These are phyloP conservation scores for Arge pagana DNA, from an alignment of 2,888 invertebrate species.

Conservation along the genomic window DNA sequence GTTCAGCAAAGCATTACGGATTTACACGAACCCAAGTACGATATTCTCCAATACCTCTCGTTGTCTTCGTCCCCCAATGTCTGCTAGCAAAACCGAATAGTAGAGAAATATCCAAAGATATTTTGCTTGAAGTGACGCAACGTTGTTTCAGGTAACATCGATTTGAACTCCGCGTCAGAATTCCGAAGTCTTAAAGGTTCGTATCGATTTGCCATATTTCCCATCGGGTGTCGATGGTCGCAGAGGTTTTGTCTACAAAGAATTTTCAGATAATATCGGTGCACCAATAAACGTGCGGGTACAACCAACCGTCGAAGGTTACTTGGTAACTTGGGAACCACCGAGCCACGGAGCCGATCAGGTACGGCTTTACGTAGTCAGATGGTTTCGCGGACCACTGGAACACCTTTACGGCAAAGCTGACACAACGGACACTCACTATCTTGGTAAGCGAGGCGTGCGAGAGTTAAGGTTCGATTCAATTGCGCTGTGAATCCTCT, in stretches of 20 bases:
- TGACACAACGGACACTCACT: constrained; percentile 73
- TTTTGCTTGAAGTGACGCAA: too few relatives aligned
- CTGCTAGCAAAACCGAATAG: too few relatives aligned
- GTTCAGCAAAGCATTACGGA: constrained; percentile 82
- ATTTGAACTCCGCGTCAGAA: constrained; percentile 48
- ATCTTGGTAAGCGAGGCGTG: constrained; percentile 59
- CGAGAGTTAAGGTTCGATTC: too few relatives aligned
- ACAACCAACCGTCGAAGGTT: constrained; percentile 73
- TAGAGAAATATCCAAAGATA: too few relatives aligned
- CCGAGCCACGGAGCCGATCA: constrained; percentile 65
- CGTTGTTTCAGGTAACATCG: constrained; percentile 37
- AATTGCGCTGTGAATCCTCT: too few relatives aligned
- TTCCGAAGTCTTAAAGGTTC: constrained; percentile 45
- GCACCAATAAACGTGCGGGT: constrained; percentile 74
- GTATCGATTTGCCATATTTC: too few relatives aligned
- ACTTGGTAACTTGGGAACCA: constrained; percentile 75
- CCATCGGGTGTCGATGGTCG: too few relatives aligned
- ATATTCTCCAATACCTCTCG: not conserved
- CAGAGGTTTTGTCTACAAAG: constrained; percentile 23
- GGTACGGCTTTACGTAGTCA: constrained; percentile 68
- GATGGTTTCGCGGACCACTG: constrained; percentile 70
- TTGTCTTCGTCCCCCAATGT: too few relatives aligned
- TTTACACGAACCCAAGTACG: constrained; percentile 67
- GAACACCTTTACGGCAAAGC: constrained; percentile 69
- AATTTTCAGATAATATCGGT: constrained; percentile 60